phyloP scores from a whole-genome alignment of 2,797 vertebrate species.

The Podarcis lilfordi region DNA sequence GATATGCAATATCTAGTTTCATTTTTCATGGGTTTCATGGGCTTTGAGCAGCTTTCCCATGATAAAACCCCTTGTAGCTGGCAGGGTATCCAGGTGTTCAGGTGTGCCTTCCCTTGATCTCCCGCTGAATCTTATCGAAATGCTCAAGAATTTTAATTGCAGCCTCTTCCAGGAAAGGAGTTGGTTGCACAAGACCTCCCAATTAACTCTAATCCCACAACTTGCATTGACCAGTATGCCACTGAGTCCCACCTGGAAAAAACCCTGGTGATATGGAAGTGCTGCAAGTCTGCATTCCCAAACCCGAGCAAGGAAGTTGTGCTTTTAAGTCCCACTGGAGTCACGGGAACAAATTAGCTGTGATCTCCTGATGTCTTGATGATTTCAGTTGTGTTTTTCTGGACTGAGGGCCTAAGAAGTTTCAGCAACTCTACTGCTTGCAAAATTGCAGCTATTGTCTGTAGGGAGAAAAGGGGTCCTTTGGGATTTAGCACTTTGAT shows the following conservation, averaged over 20 bases:
- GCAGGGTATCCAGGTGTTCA: not conserved
- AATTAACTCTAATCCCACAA: too few relatives aligned
- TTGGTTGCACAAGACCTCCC: too few relatives aligned
- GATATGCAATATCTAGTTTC: not conserved
- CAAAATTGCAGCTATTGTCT: not conserved
- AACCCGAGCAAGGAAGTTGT: not conserved
- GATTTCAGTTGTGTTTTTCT: not conserved
- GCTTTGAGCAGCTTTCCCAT: not conserved
- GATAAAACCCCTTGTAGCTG: not conserved
- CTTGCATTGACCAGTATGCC: too few relatives aligned
- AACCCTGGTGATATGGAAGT: too few relatives aligned
- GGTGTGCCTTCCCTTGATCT: not conserved
- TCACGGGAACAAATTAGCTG: not conserved
- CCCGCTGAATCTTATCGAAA: not conserved
- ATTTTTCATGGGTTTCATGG: not conserved
- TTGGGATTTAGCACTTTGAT: not conserved
- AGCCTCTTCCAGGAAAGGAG: not conserved
- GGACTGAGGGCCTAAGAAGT: not conserved
- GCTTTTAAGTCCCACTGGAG: not conserved
- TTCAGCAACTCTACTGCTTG: not conserved
- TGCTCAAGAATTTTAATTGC: not conserved
- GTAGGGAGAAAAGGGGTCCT: too few relatives aligned
- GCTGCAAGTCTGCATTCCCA: too few relatives aligned
- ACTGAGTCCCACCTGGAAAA: too few relatives aligned
- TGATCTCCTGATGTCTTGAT: not conserved